phyloP scores from a whole-genome alignment of 53 echinoderm and acorn worm species.

The Luidia sarsii region DNA sequence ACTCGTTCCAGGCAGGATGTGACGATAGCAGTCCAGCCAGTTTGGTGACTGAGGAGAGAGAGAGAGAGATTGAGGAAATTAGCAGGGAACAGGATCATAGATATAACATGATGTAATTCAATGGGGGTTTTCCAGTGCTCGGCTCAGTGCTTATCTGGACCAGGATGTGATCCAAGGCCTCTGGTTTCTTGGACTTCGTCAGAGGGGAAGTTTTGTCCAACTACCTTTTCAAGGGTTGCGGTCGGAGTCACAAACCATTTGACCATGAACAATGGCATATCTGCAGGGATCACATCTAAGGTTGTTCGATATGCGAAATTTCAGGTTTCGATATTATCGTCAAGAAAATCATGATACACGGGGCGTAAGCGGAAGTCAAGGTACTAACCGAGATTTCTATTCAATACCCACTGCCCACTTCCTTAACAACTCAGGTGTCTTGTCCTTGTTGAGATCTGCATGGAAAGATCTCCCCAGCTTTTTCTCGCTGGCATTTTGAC shows the following conservation, averaged over 20 bases:
- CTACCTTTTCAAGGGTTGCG: not conserved
- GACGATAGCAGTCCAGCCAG: conserved; percentile 95
- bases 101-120: not conserved
- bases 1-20: conserved; percentile 76
- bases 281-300: not conserved
- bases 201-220: not conserved
- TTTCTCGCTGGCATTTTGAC: too few species aligned
- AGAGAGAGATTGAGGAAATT: not conserved
- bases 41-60: conserved; percentile 78
- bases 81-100: not conserved
- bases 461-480: too few species aligned
- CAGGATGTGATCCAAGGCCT: not conserved
- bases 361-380: too few species aligned
- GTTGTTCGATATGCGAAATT: too few species aligned
- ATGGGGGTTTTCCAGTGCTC: not conserved
- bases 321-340: too few species aligned
- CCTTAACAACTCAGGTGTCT: too few species aligned
- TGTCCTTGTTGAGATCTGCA: too few species aligned
- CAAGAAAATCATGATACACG: not conserved
- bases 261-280: not conserved
- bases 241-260: not conserved
- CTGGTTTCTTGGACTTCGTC: not conserved
- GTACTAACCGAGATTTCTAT: not conserved
- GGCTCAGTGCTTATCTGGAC: not conserved
- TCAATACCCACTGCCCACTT: not conserved